Evolutionary conservation across 1,140 invertebrate genomes (phyloP).

Genomic region (Cydia fagiglandana): DNA sequence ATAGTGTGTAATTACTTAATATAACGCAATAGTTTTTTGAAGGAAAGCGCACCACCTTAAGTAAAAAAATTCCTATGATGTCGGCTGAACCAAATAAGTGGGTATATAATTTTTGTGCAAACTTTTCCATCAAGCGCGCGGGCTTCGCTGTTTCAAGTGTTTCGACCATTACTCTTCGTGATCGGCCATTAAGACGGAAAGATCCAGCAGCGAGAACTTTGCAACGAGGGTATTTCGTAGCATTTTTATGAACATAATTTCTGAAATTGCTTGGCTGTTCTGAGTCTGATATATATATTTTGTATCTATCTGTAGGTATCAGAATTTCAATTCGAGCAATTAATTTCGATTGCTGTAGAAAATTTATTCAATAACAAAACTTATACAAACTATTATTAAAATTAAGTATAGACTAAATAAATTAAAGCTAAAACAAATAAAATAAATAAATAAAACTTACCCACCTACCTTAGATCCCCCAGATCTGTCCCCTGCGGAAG

Average conservation of each 20-base stretch:
- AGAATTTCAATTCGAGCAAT: neutral
- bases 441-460: too few relatives aligned
- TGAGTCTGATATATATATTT: neutral
- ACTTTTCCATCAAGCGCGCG: constrained; percentile 8
- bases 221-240: neutral
- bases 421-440: too few relatives aligned
- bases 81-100: neutral
- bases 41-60: too few relatives aligned
- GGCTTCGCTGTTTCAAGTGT: constrained; percentile 2
- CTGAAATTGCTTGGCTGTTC: neutral
- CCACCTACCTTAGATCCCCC: too few relatives aligned
- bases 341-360: neutral
- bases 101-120: constrained; percentile 20
- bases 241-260: neutral
- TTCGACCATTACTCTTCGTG: constrained; percentile 23
- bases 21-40: too few relatives aligned
- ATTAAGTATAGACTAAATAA: too few relatives aligned
- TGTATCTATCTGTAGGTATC: neutral
- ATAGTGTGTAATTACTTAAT: too few relatives aligned
- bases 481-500: too few relatives aligned
- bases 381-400: too few relatives aligned
- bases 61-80: neutral
- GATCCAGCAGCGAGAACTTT: neutral
- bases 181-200: constrained; percentile 18
- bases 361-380: too few relatives aligned